phyloP scores from a whole-genome alignment of 2,113 vertebrate species.

The Xiphias gladius region DNA sequence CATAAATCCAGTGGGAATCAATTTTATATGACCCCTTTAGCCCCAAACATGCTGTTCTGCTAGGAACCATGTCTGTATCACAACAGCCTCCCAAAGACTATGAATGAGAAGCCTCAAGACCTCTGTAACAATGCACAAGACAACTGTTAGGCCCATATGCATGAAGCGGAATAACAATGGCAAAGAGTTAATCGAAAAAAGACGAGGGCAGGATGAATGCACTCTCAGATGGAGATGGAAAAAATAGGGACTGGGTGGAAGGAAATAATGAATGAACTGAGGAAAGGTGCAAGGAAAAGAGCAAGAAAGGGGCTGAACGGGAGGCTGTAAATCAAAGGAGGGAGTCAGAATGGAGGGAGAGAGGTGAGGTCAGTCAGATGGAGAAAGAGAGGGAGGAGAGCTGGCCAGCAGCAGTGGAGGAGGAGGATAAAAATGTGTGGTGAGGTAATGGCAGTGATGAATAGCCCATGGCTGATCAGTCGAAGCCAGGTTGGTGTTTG shows the following conservation, averaged over 20 bases:
- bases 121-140: slow-evolving; percentile 34
- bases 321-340: slow-evolving; percentile 77
- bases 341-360: slow-evolving; percentile 71
- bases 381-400: slow-evolving; percentile 71
- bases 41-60: slow-evolving; percentile 17
- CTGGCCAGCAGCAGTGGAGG: slow-evolving; percentile 68
- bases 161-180: slow-evolving; percentile 59
- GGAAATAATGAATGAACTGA: slow-evolving; percentile 71
- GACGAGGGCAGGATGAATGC: slow-evolving; percentile 55
- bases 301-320: slow-evolving; percentile 60
- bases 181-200: slow-evolving; percentile 59
- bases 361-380: slow-evolving; percentile 78
- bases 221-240: slow-evolving; percentile 56
- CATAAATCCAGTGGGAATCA: slow-evolving; percentile 29
- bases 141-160: slow-evolving; percentile 37
- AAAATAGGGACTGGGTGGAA: slow-evolving; percentile 46
- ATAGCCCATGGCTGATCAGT: slow-evolving; percentile 83
- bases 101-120: slow-evolving; percentile 49
- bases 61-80: slow-evolving; percentile 1
- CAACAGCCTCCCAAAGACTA: slow-evolving; percentile 28
- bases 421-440: slow-evolving; percentile 76
- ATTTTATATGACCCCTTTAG: slow-evolving; percentile 41
- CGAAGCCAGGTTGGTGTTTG: slow-evolving; percentile 84
- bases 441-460: slow-evolving; percentile 87
- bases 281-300: slow-evolving; percentile 65